These are phyloP conservation scores for Psilopogon haemacephalus DNA, from an alignment of 2,113 vertebrate genomes.

Conservation along the genomic window DNA sequence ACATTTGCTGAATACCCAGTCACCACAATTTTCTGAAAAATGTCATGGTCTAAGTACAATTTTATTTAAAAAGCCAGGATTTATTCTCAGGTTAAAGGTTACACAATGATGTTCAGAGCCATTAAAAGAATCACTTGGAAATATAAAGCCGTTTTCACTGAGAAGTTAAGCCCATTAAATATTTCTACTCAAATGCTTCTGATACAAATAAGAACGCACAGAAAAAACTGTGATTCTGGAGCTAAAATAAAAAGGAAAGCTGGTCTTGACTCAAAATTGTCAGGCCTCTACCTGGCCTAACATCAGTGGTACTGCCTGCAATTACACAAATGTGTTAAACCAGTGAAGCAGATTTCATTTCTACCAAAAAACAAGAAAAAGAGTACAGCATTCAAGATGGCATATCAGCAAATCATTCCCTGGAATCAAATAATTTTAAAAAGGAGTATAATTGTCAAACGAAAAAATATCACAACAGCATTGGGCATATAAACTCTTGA, in stretches of 20 bases:
- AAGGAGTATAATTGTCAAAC: neutral
- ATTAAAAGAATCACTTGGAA: neutral
- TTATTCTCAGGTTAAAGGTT: conserved; percentile 29
- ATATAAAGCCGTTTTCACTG: neutral
- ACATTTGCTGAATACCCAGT: neutral
- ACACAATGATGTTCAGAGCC: neutral
- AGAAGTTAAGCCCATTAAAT: neutral
- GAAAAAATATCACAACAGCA: neutral
- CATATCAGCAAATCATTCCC: neutral
- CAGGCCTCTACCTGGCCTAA: neutral
- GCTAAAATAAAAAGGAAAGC: neutral
- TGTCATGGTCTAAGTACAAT: neutral
- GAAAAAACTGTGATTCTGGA: neutral
- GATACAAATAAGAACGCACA: neutral
- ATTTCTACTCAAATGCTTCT: neutral
- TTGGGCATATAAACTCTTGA: neutral
- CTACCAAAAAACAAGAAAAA: neutral
- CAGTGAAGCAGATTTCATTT: neutral
- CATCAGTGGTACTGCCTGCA: neutral
- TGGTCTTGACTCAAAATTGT: neutral
- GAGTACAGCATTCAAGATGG: neutral
- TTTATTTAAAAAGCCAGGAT: neutral
- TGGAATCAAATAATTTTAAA: neutral
- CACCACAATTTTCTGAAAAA: neutral
- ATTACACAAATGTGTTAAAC: neutral